phyloP scores from a whole-genome alignment of 2,797 vertebrate species.

The Cryptoprocta ferox region DNA sequence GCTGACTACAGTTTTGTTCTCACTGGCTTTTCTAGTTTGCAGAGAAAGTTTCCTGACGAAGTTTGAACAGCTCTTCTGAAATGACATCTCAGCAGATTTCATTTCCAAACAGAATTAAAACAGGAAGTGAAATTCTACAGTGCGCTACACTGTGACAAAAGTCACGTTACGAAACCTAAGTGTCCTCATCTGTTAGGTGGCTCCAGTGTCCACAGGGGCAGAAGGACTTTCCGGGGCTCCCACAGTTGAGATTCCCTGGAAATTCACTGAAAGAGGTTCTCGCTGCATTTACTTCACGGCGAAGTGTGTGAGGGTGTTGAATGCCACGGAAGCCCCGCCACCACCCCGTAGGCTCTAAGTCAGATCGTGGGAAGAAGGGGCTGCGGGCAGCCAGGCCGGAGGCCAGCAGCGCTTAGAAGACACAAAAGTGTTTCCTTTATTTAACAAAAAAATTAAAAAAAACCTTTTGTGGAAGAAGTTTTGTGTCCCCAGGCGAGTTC shows the following conservation, averaged over 20 bases:
- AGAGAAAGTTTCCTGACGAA: constrained; percentile 1
- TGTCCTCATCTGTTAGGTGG: neutral
- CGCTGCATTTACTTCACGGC: neutral
- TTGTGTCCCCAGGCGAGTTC: neutral
- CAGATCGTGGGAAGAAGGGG: neutral
- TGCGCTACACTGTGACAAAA: constrained; percentile 50
- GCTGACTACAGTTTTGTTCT: neutral
- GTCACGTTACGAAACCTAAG: constrained; percentile 48
- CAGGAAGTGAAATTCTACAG: constrained; percentile 69
- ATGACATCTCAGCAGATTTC: constrained; percentile 72
- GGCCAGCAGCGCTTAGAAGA: neutral
- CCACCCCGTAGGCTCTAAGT: neutral
- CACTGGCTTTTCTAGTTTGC: neutral
- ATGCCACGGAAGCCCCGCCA: neutral
- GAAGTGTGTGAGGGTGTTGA: neutral
- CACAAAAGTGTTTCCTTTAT: constrained; percentile 38
- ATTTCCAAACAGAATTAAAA: constrained; percentile 73
- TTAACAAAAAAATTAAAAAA: neutral
- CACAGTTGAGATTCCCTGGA: neutral
- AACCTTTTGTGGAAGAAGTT: constrained; percentile 45
- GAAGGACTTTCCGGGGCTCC: neutral
- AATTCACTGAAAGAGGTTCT: constrained; percentile 8
- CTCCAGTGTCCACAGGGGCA: neutral
- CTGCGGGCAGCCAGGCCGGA: neutral
- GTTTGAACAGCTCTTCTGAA: constrained; percentile 21